These are phyloP conservation scores for Eustalomyia histrio DNA, from an alignment of 2,888 invertebrate genomes.

Conservation along the genomic window DNA sequence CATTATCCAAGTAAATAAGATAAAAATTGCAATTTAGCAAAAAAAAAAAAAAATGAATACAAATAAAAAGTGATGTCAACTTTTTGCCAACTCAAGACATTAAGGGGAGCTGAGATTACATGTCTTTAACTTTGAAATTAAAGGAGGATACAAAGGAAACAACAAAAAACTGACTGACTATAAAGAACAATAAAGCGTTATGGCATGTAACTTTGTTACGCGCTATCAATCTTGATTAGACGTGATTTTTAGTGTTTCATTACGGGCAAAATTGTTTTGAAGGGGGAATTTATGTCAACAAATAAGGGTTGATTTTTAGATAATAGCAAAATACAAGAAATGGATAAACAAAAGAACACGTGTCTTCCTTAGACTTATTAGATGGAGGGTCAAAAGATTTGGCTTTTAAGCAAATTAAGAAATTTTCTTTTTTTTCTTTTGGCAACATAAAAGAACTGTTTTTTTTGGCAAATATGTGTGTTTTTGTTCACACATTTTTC, in stretches of 20 bases:
- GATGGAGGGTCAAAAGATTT: slow-evolving; percentile 28
- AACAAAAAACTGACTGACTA: neutral
- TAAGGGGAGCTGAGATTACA: slow-evolving; percentile 53
- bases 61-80: slow-evolving; percentile 52
- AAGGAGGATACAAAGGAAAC: neutral
- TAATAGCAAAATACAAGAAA: neutral
- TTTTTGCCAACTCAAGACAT: neutral
- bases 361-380: slow-evolving; percentile 23
- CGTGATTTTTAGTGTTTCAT: slow-evolving; percentile 75
- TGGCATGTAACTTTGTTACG: slow-evolving; percentile 75
- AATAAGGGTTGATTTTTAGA: slow-evolving; percentile 39
- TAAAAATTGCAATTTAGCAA: slow-evolving; percentile 25
- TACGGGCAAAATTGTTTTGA: neutral
- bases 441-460: neutral
- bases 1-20: slow-evolving; percentile 2
- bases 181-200: slow-evolving; percentile 51
- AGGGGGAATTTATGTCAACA: slow-evolving; percentile 9
- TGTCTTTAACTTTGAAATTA: slow-evolving; percentile 15
- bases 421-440: slow-evolving; percentile 40
- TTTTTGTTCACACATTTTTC: no score
- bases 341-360: slow-evolving; percentile 42
- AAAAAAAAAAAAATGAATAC: slow-evolving; percentile 4
- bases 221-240: slow-evolving; percentile 80
- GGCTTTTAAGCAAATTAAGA: slow-evolving; percentile 59
- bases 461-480: slow-evolving; percentile 17